These are phyloP conservation scores for Drosophila affinis DNA, from an alignment of 2,888 invertebrate genomes.

Conservation along the genomic window DNA sequence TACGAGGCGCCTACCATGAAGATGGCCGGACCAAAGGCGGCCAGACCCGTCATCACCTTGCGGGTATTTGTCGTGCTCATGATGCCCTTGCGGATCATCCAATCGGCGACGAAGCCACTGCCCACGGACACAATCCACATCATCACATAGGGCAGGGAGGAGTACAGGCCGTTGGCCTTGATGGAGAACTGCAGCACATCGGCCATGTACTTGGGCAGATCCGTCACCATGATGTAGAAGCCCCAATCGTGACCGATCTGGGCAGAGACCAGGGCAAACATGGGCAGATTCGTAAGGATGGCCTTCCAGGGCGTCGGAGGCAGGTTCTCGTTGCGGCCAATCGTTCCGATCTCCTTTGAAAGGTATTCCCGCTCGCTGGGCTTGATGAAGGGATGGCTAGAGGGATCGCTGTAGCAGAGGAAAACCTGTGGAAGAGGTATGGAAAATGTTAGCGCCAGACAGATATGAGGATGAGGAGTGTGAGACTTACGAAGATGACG, in stretches of 20 bases:
- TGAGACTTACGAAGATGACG: slow-evolving; percentile 86
- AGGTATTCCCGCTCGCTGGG: slow-evolving; percentile 89
- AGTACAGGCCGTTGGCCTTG: slow-evolving; percentile 86
- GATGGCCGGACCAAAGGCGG: slow-evolving; percentile 88
- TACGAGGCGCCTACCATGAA: slow-evolving; percentile 89
- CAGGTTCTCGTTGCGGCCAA: slow-evolving; percentile 85
- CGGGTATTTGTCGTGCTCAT: slow-evolving; percentile 84
- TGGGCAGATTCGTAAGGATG: slow-evolving; percentile 88
- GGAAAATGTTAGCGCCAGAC: neutral
- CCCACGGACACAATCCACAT: slow-evolving; percentile 87
- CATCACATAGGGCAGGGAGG: slow-evolving; percentile 86
- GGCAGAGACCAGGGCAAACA: slow-evolving; percentile 90
- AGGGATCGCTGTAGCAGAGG: slow-evolving; percentile 88
- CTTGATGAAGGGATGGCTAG: slow-evolving; percentile 89
- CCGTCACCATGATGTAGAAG: slow-evolving; percentile 87
- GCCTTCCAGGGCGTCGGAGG: slow-evolving; percentile 89
- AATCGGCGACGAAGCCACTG: slow-evolving; percentile 89
- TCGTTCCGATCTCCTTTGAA: slow-evolving; percentile 86
- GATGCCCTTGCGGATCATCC: slow-evolving; percentile 86
- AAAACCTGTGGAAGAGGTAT: slow-evolving; percentile 83
- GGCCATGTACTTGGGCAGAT: slow-evolving; percentile 87
- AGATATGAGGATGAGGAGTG: neutral
- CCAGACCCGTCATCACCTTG: slow-evolving; percentile 87
- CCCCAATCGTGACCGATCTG: slow-evolving; percentile 89
- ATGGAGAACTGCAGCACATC: slow-evolving; percentile 87